Conservation (phyloP, 2,797 vertebrate species). For the Novumbra hubbsi region DNA sequence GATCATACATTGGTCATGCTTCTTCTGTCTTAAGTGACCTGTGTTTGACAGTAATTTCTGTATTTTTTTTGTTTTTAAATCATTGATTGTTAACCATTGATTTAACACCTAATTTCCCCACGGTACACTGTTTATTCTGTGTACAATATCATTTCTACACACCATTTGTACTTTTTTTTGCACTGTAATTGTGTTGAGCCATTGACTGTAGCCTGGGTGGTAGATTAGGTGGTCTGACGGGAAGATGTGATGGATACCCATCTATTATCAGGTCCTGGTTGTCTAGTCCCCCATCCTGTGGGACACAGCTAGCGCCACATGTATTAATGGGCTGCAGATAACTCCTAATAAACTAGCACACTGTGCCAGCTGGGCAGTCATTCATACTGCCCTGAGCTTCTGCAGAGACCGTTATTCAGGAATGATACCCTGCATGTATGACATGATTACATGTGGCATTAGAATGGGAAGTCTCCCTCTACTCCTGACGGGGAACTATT, state of each 20-base stretch:
- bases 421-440: conserved; percentile 36
- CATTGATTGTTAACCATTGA: too few species aligned
- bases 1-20: too few species aligned
- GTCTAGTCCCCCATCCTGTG: conserved; percentile 45
- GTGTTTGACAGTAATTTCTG: too few species aligned
- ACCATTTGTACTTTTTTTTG: conserved; percentile 18
- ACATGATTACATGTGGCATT: conserved; percentile 64
- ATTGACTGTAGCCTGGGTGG: conserved; percentile 28
- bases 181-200: conserved; percentile 16
- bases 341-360: conserved; percentile 60
- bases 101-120: too few species aligned
- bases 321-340: conserved; percentile 69
- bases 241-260: conserved; percentile 64
- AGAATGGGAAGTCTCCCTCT: conserved; percentile 42
- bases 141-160: conserved; percentile 38
- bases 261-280: conserved; percentile 62
- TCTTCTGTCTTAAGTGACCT: too few species aligned
- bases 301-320: conserved; percentile 47
- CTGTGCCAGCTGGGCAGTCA: conserved; percentile 34
- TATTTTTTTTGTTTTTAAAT: too few species aligned
- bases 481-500: conserved; percentile 43
- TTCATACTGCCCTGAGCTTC: conserved; percentile 18
- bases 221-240: conserved; percentile 43
- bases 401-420: conserved; percentile 30
- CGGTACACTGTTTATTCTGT: conserved; percentile 21